Percentiles rank a stretch among this genome's conserved stretches.
phyloP scores from a whole-genome alignment of 2,888 invertebrate genomes.

The Eristalis arbustorum region DNA sequence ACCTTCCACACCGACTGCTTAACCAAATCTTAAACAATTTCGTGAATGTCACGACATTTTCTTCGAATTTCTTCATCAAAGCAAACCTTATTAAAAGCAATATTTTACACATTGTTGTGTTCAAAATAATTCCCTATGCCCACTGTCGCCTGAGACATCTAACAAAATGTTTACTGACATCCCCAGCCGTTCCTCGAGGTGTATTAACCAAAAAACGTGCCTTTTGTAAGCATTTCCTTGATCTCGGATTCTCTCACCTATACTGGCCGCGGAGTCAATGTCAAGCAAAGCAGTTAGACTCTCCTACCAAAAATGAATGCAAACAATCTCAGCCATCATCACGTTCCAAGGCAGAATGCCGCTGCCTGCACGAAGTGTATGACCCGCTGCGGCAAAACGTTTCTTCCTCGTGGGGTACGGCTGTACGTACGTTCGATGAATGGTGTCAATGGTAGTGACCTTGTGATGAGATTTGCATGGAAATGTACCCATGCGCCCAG shows the following conservation, averaged over 20 bases:
- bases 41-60: neutral
- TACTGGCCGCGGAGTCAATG: constrained; percentile 42
- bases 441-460: constrained; percentile 53
- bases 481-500: neutral
- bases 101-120: neutral
- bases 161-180: constrained; percentile 7
- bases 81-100: neutral
- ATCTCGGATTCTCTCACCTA: neutral
- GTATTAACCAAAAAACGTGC: constrained; percentile 42
- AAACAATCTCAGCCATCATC: constrained; percentile 58
- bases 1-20: neutral
- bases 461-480: constrained; percentile 28
- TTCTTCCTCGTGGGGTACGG: constrained; percentile 7
- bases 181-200: neutral
- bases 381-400: constrained; percentile 24
- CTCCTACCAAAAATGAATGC: constrained; percentile 60
- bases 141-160: neutral
- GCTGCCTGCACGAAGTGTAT: constrained; percentile 54
- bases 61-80: neutral
- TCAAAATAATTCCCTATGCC: neutral
- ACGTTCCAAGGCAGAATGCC: constrained; percentile 57
- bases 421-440: constrained; percentile 11
- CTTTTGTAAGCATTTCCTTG: constrained; percentile 20
- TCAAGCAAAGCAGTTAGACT: constrained; percentile 17
- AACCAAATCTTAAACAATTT: neutral